These are phyloP conservation scores for Diplolepis rosae DNA, from an alignment of 2,888 invertebrate species.

Conservation along the genomic window DNA sequence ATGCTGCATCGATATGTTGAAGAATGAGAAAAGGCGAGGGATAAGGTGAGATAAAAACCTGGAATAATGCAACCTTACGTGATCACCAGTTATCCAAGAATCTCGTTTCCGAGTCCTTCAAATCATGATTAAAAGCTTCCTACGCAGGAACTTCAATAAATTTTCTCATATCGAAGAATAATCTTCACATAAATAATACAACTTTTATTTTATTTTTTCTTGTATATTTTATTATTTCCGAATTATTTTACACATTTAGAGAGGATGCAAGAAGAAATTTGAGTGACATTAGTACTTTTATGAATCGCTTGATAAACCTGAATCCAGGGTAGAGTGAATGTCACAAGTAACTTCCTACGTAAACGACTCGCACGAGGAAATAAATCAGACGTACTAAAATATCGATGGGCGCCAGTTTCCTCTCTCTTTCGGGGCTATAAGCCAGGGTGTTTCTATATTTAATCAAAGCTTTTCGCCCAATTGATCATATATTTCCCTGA, in stretches of 20 bases:
- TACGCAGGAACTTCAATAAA: not conserved
- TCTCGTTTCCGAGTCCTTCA: not conserved
- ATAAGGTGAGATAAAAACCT: not conserved
- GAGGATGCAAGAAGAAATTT: not conserved
- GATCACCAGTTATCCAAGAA: not conserved
- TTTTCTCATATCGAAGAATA: not conserved
- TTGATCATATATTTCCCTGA: not conserved
- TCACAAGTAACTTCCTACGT: constrained; percentile 47
- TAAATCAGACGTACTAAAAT: constrained; percentile 39
- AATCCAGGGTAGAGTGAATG: constrained; percentile 15
- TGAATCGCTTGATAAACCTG: not conserved
- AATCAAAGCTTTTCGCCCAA: not conserved
- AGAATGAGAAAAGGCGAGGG: not conserved
- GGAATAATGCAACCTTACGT: not conserved
- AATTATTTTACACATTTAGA: no score
- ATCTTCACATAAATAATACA: no score
- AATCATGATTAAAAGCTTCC: not conserved
- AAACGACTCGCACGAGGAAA: constrained; percentile 28
- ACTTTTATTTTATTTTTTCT: no score
- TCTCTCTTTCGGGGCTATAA: not conserved
- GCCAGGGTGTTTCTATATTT: constrained; percentile 11
- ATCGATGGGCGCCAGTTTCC: not conserved
- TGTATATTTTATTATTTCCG: no score
- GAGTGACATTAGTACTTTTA: not conserved
- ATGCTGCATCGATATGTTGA: not conserved